phyloP scores from a whole-genome alignment of 2,797 vertebrate species.

The Numenius phaeopus region DNA sequence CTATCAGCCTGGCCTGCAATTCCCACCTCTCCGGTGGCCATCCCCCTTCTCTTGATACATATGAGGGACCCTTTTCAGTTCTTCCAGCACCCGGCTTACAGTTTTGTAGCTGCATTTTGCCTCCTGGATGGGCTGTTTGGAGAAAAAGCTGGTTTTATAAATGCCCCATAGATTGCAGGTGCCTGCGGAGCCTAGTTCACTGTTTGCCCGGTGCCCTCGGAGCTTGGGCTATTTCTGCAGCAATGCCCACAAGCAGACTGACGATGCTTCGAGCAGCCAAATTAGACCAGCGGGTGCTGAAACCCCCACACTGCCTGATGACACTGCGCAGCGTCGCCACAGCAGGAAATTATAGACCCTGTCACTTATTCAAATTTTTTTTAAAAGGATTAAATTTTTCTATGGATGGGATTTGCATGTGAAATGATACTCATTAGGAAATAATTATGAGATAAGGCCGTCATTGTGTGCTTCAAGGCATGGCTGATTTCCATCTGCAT shows the following conservation, averaged over 20 bases:
- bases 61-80: background rate
- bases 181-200: background rate
- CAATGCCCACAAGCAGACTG: background rate
- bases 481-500: constrained; percentile 20
- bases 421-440: constrained; percentile 51
- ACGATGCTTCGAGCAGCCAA: background rate
- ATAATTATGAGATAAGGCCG: constrained; percentile 38
- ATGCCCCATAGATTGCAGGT: background rate
- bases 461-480: background rate
- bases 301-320: background rate
- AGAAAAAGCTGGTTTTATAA: background rate
- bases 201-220: background rate
- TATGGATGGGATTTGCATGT: constrained; percentile 50
- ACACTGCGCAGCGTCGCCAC: background rate
- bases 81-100: background rate
- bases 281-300: background rate
- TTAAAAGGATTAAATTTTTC: constrained; percentile 20
- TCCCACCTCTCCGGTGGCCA: background rate
- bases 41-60: background rate
- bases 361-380: constrained; percentile 1
- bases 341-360: constrained; percentile 47
- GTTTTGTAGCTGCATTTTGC: background rate
- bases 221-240: background rate
- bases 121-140: background rate
- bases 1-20: background rate